A percentile compares a stretch with the other conserved stretches of the same genome.
Evolutionary conservation across 2,113 vertebrate species (phyloP).

Genomic region (Plecturocebus donacophilus): DNA sequence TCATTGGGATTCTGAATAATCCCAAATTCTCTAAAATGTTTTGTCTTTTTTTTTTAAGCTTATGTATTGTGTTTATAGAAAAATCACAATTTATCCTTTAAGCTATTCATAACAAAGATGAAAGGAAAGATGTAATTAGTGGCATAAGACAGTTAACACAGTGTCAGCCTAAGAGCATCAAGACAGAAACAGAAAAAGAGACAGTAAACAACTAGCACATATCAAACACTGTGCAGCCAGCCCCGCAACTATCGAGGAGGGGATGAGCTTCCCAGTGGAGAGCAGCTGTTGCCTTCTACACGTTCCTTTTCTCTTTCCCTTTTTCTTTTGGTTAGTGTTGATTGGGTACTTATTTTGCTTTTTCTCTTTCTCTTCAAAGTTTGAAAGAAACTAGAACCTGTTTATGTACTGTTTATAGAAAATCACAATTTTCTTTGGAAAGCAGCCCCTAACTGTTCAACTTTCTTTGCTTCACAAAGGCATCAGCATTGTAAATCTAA

Average conservation of each 20-base stretch:
- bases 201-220: background rate
- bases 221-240: background rate
- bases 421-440: background rate
- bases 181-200: background rate
- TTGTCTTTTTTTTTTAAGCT: slow-evolving; percentile 15
- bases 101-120: slow-evolving; percentile 50
- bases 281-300: background rate
- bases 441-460: background rate
- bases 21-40: slow-evolving; percentile 39
- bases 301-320: background rate
- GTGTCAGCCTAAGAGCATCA: background rate
- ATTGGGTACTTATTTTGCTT: background rate
- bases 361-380: background rate
- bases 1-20: slow-evolving; percentile 47
- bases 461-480: background rate
- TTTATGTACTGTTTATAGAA: background rate
- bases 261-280: background rate
- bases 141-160: background rate
- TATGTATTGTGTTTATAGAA: slow-evolving; percentile 31
- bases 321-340: background rate
- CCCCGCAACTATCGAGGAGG: background rate
- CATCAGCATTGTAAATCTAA: background rate
- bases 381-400: background rate
- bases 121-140: slow-evolving; percentile 56
- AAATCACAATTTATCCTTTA: slow-evolving; percentile 48